phyloP scores from a whole-genome alignment of 2,888 invertebrate species.

The Abrostola tripartita region DNA sequence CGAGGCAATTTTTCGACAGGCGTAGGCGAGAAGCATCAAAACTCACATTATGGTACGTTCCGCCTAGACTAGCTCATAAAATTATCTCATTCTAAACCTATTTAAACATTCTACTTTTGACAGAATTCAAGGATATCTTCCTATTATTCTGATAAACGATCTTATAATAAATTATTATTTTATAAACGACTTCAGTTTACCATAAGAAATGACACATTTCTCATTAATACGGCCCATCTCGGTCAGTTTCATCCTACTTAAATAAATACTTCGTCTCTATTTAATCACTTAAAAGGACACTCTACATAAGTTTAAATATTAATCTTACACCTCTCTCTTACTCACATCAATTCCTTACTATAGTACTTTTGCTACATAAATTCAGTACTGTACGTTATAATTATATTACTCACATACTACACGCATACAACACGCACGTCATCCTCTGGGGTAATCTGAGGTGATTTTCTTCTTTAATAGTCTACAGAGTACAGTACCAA shows the following conservation, averaged over 20 bases:
- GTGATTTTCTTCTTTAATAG: too few relatives aligned
- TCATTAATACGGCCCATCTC: conserved; percentile 40
- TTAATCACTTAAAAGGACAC: conserved; percentile 22
- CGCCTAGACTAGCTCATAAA: neutral
- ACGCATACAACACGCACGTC: too few relatives aligned
- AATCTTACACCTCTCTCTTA: neutral
- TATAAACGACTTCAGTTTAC: conserved; percentile 43
- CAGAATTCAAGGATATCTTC: conserved; percentile 33
- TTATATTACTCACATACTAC: too few relatives aligned
- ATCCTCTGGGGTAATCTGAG: too few relatives aligned
- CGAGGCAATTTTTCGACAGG: too few relatives aligned
- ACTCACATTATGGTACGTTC: neutral
- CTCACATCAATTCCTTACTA: too few relatives aligned
- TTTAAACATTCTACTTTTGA: conserved; percentile 21
- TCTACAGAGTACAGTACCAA: too few relatives aligned
- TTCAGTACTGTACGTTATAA: too few relatives aligned
- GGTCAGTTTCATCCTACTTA: conserved; percentile 51
- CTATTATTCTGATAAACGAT: conserved; percentile 39
- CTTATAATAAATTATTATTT: conserved; percentile 40
- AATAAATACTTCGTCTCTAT: conserved; percentile 41
- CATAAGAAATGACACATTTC: conserved; percentile 45
- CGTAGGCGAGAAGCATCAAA: neutral
- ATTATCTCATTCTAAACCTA: neutral
- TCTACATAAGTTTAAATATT: neutral
- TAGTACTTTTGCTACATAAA: too few relatives aligned